Base-by-base conservation (phyloP, 2,888 invertebrate genomes). In the Philopedon plagiatum region DNA sequence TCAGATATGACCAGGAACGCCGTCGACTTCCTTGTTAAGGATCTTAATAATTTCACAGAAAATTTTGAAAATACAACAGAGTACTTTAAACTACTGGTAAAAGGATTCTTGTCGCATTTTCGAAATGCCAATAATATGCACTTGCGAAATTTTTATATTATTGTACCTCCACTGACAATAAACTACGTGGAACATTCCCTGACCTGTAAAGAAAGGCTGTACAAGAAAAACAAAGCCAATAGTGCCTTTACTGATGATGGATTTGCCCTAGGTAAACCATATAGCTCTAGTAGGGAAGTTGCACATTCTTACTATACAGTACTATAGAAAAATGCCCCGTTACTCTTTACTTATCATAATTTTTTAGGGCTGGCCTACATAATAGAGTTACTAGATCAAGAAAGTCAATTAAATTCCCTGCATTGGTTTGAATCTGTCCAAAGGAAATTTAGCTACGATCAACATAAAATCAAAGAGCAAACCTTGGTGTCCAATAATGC, bases 181-280 rank as follows among this genome's bases (percentile, higher is more conserved):
- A 99, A 98, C 86, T 98, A 94, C 86, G 92, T 99, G 19, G 98
- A 99, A 81, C 93, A 98, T 84, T 93, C 96, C 79, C 91, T 98
- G 74, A 90, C 93, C 51, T 94, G 94, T 75, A 98, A 98, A 83
- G 97, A 98, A 81, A 94, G 95, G 85, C 91, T 99, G 86, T 93
- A 91, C 73, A 97, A 97, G 83, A 96, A 96, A 83, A 94, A 94
- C 82, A 94, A 93, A 86, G 88, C 89, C 11, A 95, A 94, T 11
- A 94, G 96, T 57, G 92, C 96, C 0, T 97, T 99, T 83, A 97
- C 98, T 9, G 99, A 99, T 85, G 99, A 99, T 86, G 99, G 99
- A 11, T 99, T 99, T 87, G 94, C 97, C 3, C 95, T 99, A 91
- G 99, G 98, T 83, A 87, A 89, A 15, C 34, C 34, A 37, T 60